Percentiles rank a stretch among this genome's conserved stretches.
Evolutionary conservation across 2,888 invertebrate species (phyloP).

Genomic region (Andrena bucephala): DNA sequence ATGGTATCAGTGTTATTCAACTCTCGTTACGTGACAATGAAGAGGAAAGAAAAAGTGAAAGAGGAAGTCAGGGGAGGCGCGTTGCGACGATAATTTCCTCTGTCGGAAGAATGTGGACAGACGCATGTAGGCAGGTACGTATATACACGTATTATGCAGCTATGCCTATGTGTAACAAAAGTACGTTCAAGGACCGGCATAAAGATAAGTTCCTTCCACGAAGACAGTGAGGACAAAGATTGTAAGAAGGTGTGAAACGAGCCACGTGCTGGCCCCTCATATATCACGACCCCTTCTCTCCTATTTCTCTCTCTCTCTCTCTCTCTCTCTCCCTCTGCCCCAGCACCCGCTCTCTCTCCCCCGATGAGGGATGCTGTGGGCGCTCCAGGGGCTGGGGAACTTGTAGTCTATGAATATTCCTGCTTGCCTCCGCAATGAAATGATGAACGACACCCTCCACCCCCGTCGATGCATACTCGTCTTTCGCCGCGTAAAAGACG

Average conservation of each 20-base stretch:
- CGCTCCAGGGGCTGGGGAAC: slow-evolving; percentile 38
- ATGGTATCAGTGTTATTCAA: slow-evolving; percentile 28
- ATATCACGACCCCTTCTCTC: slow-evolving; percentile 76
- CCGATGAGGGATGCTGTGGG: slow-evolving; percentile 55
- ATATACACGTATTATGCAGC: slow-evolving; percentile 49
- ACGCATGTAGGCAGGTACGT: not conserved
- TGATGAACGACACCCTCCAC: slow-evolving; percentile 81
- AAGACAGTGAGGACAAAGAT: slow-evolving; percentile 76
- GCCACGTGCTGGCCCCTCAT: slow-evolving; percentile 80
- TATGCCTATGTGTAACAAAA: slow-evolving; percentile 44
- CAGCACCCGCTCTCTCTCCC: slow-evolving; percentile 31
- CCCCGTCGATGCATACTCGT: slow-evolving; percentile 58
- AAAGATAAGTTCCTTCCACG: slow-evolving; percentile 78
- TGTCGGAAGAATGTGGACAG: slow-evolving; percentile 36
- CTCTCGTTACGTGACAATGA: slow-evolving; percentile 18
- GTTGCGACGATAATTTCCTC: slow-evolving; percentile 40
- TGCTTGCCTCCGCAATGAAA: slow-evolving; percentile 77
- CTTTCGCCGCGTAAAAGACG: slow-evolving; percentile 62
- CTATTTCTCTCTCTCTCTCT: slow-evolving; percentile 41
- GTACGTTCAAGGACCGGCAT: slow-evolving; percentile 70
- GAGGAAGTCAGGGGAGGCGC: slow-evolving; percentile 10
- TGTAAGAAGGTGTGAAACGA: slow-evolving; percentile 82
- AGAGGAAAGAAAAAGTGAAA: slow-evolving; percentile 18
- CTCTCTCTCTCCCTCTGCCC: slow-evolving; percentile 25
- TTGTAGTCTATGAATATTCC: slow-evolving; percentile 82